Base-by-base conservation (phyloP, 2,888 invertebrate species). In the Noctua janthe region DNA sequence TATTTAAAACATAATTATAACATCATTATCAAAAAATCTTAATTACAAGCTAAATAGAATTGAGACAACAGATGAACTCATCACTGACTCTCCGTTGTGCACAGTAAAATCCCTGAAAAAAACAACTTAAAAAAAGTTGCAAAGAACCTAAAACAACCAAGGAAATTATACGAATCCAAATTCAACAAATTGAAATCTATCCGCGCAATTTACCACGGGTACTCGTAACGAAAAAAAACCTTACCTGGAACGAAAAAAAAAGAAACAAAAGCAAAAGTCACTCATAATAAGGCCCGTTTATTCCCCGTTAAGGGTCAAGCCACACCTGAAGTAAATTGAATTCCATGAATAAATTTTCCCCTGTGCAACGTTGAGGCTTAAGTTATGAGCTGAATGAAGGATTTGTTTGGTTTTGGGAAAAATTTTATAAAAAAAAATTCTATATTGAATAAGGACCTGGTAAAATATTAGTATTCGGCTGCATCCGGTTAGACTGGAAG, bases 261-360 rank as follows among this genome's bases (percentile, higher is more conserved):
- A 90, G 89, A 93, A 94, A 94, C 92, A 94, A 94, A 93, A 92
- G 91, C 91, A 93, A 93, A 93, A 94, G 94, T 94, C 93, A 91
- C 91, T 92, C 91, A 91, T 94, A 95, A 95, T 95, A 94, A 94
- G 93, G 92, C 91, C 91, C 94, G 94, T 94, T 95, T 95, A 95
- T 95, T 94, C 94, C 92, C 94, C 92, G 95, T 94, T 95, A 95
- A 95, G 95, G 95, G 95, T 95, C 95, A 95, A 94, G 93, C 94
- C 95, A 94, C 95, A 95, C 95, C 95, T 95, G 95, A 92, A 95
- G 94, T 95, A 95, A 95, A 95, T 95, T 95, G 95, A 95, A 95
- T 95, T 95, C 95, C 94, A 95, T 95, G 95, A 95, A 95, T 95
- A 95, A 95, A 95, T 95, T 95, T 95, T 91, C 90, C 90, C 83